phyloP scores from a whole-genome alignment of 35 echinoderm and acorn worm species.

The Heliocidaris erythrogramma region DNA sequence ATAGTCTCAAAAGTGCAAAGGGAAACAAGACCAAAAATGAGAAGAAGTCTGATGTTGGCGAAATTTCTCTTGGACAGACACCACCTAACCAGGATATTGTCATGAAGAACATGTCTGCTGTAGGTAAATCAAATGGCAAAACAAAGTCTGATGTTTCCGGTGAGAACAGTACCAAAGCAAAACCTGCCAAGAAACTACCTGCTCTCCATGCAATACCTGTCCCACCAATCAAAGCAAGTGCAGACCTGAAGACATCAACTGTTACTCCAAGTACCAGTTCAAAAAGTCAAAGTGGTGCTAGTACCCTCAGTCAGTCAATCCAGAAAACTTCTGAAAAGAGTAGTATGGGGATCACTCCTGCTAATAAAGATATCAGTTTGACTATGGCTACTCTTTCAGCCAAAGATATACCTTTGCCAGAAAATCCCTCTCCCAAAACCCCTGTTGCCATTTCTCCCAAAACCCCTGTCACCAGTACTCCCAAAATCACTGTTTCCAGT shows the following conservation, averaged over 20 bases:
- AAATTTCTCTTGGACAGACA: neutral
- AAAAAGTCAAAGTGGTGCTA: neutral
- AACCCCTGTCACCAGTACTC: neutral
- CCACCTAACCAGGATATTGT: neutral
- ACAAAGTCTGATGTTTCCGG: neutral
- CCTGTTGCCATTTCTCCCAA: neutral
- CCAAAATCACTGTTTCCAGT: neutral
- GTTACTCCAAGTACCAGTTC: neutral
- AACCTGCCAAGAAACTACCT: neutral
- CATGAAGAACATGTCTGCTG: neutral
- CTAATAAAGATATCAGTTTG: neutral
- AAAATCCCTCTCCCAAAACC: constrained; percentile 5
- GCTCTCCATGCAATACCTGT: neutral
- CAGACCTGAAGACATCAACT: neutral
- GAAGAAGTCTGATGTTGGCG: neutral
- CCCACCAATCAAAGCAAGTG: neutral
- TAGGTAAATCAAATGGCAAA: constrained; percentile 6
- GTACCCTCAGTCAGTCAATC: neutral
- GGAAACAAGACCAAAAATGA: constrained; percentile 5
- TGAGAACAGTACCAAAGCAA: constrained; percentile 16
- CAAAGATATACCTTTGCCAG: constrained; percentile 9
- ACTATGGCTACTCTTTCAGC: constrained; percentile 8
- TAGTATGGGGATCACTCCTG: neutral
- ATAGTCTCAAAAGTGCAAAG: constrained; percentile 22
- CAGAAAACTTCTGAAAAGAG: neutral